These are phyloP conservation scores for Bucorvus abyssinicus DNA, from an alignment of 2,797 vertebrate genomes.

Conservation along the genomic window DNA sequence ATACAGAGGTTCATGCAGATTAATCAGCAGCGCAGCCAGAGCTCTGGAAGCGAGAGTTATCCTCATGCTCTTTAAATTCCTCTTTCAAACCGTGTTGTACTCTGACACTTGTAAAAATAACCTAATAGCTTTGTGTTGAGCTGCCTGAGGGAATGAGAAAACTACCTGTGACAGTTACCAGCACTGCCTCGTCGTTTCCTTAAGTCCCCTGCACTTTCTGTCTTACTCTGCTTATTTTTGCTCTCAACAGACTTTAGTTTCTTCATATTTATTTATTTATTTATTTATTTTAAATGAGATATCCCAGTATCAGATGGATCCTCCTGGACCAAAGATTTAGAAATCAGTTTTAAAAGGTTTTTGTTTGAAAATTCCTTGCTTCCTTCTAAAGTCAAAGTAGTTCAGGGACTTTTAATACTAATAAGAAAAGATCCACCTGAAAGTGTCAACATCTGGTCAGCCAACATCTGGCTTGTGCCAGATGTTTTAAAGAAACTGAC, in stretches of 20 bases:
- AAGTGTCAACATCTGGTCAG: neutral
- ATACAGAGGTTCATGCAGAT: neutral
- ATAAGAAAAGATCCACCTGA: neutral
- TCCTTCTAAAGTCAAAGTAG: neutral
- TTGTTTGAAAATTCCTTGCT: neutral
- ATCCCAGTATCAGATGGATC: neutral
- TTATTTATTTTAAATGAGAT: neutral
- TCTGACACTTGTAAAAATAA: neutral
- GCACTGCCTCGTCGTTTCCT: neutral
- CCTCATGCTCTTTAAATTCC: neutral
- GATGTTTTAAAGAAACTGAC: neutral
- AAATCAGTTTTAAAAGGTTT: neutral
- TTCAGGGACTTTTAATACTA: neutral
- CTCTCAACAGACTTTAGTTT: neutral
- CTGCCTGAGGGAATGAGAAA: neutral
- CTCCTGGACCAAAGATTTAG: neutral
- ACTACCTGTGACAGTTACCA: neutral
- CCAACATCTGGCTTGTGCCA: neutral
- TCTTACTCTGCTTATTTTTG: neutral
- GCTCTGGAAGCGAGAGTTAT: neutral
- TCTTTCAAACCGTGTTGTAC: neutral
- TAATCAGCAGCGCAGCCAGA: neutral
- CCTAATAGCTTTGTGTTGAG: neutral
- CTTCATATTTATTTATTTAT: rapidly evolving
- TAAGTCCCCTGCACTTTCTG: neutral